Conservation (phyloP, 2,888 invertebrate genomes). For the Cordilura impudica region DNA sequence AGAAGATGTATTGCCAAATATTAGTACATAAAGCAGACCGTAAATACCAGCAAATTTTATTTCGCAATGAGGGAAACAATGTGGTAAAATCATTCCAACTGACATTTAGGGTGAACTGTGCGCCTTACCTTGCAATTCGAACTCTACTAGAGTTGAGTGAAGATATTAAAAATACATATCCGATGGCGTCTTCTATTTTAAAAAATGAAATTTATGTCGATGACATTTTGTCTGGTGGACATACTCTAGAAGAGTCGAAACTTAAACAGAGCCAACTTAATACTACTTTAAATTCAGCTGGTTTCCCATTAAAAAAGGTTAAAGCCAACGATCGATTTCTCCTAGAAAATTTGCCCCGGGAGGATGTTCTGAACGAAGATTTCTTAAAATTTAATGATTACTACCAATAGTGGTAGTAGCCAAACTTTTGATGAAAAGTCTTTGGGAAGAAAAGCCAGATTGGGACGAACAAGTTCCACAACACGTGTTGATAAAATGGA, state of each 20-base stretch:
- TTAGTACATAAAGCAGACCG: constrained; percentile 28
- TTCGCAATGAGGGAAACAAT: not conserved
- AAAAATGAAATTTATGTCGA: no score
- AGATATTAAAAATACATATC: not conserved
- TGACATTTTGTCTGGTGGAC: no score
- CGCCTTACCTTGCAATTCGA: no score
- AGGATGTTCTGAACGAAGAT: constrained; percentile 26
- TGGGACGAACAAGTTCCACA: constrained; percentile 3
- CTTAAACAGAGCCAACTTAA: not conserved
- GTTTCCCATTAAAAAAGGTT: constrained; percentile 13
- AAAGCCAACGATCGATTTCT: not conserved
- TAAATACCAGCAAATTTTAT: constrained; percentile 51
- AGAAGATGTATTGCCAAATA: constrained; percentile 55
- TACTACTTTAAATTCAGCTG: no score
- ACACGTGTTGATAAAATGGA: not conserved
- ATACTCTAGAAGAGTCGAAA: not conserved
- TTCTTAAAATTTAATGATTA: constrained; percentile 7
- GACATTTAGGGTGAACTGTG: constrained; percentile 30
- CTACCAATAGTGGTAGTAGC: constrained; percentile 9
- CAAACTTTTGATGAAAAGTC: constrained; percentile 16
- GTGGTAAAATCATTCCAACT: no score
- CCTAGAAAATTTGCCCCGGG: not conserved
- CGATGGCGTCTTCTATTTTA: not conserved
- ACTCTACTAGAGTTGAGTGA: constrained; percentile 41
- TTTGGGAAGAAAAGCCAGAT: not conserved